Evolutionary conservation across 2,888 invertebrate genomes (phyloP), one percentile per base, ranked within the genome.

Genomic region (Drosophila imparisetae): DNA sequence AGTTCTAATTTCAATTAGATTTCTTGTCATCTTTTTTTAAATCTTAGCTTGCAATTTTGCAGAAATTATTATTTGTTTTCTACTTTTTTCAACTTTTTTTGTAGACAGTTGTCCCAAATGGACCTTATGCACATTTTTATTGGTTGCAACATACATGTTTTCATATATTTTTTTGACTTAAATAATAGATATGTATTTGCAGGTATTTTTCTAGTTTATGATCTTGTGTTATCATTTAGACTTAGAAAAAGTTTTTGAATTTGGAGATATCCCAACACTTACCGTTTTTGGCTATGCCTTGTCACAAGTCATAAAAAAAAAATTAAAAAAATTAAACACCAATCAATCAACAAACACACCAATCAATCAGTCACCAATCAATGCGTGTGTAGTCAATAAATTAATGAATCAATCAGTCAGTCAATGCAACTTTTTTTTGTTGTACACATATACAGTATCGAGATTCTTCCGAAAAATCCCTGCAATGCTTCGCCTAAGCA

Each of bases 21-120:
- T 45, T 45, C 7, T 21, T 27, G 4, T 24, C 7, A 45, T 45
- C 15, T 8, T 15, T 4, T 15, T 15, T 0, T 0, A 7, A 13
- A 11, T 42, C 13, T 42, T 45, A 3, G 21, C 2, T 42, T 42
- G 21, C 1, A 21, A 13, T 21, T 42, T 21, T 42, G 5, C 11
- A 11, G 5, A 21, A 42, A 42, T 42, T 21, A 21, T 21, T 42
- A 42, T 42, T 42, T 34, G 2, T 5, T 34, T 34, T 4, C 4
- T 13, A 11, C 0, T n/a, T 0, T 1, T 4, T n/a, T 4, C n/a
- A n/a, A n/a, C n/a, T 11, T 11, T 40, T 4, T n/a, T n/a, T n/a
- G n/a, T 10, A 40, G 10, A 40, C 10, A n/a, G 4, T 40, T n/a
- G n/a, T 10, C 8, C 10, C 18, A 40, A 1, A 40, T n/a, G 10